Base-by-base conservation (phyloP, 2,113 vertebrate genomes). In the Carollia perspicillata region DNA sequence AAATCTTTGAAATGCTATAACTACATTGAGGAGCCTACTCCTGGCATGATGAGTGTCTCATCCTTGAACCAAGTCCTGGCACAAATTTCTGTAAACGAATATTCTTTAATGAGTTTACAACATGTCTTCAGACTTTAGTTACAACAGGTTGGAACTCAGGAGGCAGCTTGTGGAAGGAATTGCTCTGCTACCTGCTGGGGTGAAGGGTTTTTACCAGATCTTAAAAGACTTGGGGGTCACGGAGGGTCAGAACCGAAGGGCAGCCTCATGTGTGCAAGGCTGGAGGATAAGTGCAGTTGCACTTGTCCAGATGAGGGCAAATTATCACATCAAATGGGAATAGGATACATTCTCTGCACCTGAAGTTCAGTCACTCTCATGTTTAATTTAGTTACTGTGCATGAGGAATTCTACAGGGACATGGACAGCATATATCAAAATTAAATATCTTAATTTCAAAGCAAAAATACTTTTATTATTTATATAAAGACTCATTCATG, bases 281-380 rank as follows among this genome's bases (percentile, higher is more conserved):
- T 35, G 63, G 30, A 37, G n/a, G 6, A 0, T 35, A 33, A 13
- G 35, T 44, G 14, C 2, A 26, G 6, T 66, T 14, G 10, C 30
- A 26, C 17, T 8, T n/a, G 5, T 78, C 18, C 8, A 37, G 3
- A 1, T 77, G 42, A 77, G 40, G 22, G 13, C 83, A 30, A 78
- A 63, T 77, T 47, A 18, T 74, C 3, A 33, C 33, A 74, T 1
- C 74, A 8, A 51, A 18, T 51, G 55, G 9, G 9, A 33, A 6
- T 6, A n/a, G 1, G 10, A 47, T 66, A 2, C 0, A 40, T 10
- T 47, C 5, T 69, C 44, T 49, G 2, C 4, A 6, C 14, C 30
- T 84, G 23, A 79, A 55, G 6, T 0, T 40, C 37, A 72, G 9
- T 69, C 49, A 66, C 5, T 58, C 10, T 74, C 9, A 74, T 9